Evolutionary conservation across 2,888 invertebrate genomes (phyloP).

Genomic region (Trachelus stipa): DNA sequence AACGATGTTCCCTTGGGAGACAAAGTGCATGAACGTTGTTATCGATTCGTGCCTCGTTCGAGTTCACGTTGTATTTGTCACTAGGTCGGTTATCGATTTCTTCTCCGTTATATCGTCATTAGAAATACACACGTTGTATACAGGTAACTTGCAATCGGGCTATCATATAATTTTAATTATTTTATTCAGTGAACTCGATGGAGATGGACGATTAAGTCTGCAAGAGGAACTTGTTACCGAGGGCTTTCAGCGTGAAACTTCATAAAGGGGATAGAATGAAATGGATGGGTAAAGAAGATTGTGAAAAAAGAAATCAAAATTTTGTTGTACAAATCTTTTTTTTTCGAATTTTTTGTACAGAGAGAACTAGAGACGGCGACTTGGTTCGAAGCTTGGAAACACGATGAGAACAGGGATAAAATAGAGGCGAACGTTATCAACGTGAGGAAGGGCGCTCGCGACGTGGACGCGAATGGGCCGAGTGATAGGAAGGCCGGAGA

Average conservation of each 20-base stretch:
- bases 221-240: neutral
- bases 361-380: neutral
- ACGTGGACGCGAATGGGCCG: neutral
- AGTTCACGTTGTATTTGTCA: neutral
- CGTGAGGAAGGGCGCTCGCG: neutral
- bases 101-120: neutral
- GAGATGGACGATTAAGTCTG: neutral
- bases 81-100: neutral
- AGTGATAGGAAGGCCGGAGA: conserved; percentile 26
- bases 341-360: neutral
- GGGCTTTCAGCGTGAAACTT: neutral
- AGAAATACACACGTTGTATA: neutral
- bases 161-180: neutral
- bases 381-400: neutral
- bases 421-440: neutral
- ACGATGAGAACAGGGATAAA: neutral
- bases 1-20: neutral
- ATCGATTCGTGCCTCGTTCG: neutral
- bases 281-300: too few relatives aligned
- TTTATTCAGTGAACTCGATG: too few relatives aligned
- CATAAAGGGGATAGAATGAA: neutral
- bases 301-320: too few relatives aligned
- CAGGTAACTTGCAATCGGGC: neutral
- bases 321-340: neutral
- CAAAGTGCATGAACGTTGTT: neutral